Conservation (phyloP, 2,888 invertebrate genomes). For the Agonum fuliginosum region DNA sequence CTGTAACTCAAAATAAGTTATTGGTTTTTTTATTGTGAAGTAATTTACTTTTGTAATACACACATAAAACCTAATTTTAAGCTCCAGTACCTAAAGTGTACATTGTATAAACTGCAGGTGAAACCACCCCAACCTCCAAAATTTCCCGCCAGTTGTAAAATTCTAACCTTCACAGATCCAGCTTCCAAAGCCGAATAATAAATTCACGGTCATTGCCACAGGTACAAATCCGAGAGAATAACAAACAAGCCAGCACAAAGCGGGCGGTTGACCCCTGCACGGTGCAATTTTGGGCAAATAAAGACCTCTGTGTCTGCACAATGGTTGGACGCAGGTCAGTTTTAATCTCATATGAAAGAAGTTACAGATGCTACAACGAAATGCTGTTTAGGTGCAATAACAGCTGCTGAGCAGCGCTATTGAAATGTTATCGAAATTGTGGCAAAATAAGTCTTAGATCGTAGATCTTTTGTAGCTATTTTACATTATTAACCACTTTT, state of each 20-base stretch:
- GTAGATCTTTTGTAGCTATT: too few relatives aligned
- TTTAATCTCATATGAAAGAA: slow-evolving; percentile 16
- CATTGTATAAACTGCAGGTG: too few relatives aligned
- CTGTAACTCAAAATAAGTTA: too few relatives aligned
- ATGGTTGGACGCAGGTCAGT: slow-evolving; percentile 28
- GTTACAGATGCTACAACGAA: slow-evolving; percentile 27
- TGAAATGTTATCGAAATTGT: too few relatives aligned
- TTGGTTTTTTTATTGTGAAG: too few relatives aligned
- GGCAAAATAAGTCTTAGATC: too few relatives aligned
- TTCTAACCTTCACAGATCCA: neutral
- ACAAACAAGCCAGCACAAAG: neutral
- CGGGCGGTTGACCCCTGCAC: neutral
- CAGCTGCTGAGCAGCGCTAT: slow-evolving; percentile 1
- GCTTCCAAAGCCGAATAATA: slow-evolving; percentile 11
- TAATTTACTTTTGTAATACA: too few relatives aligned
- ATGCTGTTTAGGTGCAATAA: neutral
- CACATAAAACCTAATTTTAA: too few relatives aligned
- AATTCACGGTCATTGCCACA: slow-evolving; percentile 31
- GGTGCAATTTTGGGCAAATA: slow-evolving; percentile 17
- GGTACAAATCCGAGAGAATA: neutral
- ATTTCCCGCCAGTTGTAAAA: neutral
- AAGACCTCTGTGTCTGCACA: neutral
- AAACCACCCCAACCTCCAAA: neutral
- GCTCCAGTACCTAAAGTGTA: too few relatives aligned
- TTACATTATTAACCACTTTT: too few relatives aligned